Percentiles rank a stretch among this genome's conserved stretches.
Evolutionary conservation across 2,888 invertebrate genomes (phyloP).

Genomic region (Vandiemenella viatica): DNA sequence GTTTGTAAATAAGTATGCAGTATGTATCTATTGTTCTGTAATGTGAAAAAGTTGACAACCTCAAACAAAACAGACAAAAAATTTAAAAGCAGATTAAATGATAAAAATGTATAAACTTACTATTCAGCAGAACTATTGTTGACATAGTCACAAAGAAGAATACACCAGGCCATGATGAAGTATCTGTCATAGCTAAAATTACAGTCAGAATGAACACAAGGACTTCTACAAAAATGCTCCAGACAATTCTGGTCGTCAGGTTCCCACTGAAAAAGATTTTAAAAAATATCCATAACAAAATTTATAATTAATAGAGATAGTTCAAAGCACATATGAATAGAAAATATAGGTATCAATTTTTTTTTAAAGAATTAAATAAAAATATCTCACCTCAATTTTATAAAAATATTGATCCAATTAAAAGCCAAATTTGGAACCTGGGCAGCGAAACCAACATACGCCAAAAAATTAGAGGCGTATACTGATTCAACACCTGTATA

Average conservation of each 20-base stretch:
- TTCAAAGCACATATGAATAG: background rate
- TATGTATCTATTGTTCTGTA: background rate
- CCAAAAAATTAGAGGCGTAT: constrained; percentile 62
- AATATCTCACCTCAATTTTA: constrained; percentile 56
- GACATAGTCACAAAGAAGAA: constrained; percentile 84
- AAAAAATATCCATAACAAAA: constrained; percentile 3
- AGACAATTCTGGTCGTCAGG: constrained; percentile 73
- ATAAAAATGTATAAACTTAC: constrained; percentile 40
- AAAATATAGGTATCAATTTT: background rate
- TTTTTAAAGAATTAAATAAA: constrained; percentile 17
- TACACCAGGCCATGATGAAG: constrained; percentile 50
- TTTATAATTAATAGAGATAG: background rate
- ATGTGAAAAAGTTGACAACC: background rate
- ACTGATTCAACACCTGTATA: constrained; percentile 37
- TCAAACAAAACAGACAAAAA: background rate
- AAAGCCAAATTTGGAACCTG: constrained; percentile 91
- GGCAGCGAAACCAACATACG: constrained; percentile 72
- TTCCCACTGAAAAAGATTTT: constrained; percentile 47
- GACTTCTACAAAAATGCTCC: constrained; percentile 67
- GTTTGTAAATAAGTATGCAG: no score
- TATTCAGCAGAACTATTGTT: constrained; percentile 68
- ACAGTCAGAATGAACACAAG: constrained; percentile 73
- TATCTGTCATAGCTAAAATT: constrained; percentile 77
- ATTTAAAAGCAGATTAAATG: constrained; percentile 29
- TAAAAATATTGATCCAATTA: constrained; percentile 86